Conservation (phyloP, 2,888 invertebrate species). For the Romanomermis culicivorax region DNA sequence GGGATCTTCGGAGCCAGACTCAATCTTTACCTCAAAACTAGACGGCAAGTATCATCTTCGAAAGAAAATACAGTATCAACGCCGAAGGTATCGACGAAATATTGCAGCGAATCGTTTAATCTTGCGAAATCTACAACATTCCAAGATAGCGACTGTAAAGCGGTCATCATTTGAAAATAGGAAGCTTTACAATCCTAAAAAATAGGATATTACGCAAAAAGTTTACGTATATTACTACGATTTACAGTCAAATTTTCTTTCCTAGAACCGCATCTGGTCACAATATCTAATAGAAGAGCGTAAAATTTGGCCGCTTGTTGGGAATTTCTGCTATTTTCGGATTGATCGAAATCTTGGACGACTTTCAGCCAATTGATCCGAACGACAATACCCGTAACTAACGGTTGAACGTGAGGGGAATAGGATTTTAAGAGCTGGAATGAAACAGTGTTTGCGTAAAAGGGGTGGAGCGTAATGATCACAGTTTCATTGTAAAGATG, state of each 20-base stretch:
- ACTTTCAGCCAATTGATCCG: not conserved
- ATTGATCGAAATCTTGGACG: not conserved
- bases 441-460: too few relatives aligned
- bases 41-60: not conserved
- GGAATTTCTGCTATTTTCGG: not conserved
- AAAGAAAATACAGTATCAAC: not conserved
- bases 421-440: too few relatives aligned
- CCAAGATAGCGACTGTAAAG: not conserved
- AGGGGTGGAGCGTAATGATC: too few relatives aligned
- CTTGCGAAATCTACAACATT: not conserved
- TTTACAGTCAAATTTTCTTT: not conserved
- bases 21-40: not conserved
- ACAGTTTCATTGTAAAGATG: too few relatives aligned
- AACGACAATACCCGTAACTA: not conserved
- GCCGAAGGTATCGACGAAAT: not conserved
- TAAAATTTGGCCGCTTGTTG: not conserved
- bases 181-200: slow-evolving; percentile 6
- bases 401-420: not conserved
- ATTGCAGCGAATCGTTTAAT: not conserved
- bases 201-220: not conserved
- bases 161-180: not conserved
- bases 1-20: too few relatives aligned
- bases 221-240: not conserved
- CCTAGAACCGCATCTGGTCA: not conserved
- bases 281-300: not conserved